Evolutionary conservation across 1,140 invertebrate species (phyloP), one percentile per base, ranked within the genome.

Genomic region (Homarus americanus): DNA sequence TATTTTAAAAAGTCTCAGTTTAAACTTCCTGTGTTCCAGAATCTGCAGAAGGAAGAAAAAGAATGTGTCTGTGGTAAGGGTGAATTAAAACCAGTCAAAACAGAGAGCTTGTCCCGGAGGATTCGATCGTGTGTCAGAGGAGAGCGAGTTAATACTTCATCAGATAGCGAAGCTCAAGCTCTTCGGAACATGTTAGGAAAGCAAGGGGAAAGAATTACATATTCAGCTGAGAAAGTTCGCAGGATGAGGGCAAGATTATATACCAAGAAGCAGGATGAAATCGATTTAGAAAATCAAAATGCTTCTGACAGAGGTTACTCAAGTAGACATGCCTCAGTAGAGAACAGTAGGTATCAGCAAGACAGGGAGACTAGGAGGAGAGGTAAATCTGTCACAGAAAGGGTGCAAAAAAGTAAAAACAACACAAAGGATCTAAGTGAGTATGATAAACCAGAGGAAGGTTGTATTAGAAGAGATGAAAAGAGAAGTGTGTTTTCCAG

Each of bases 401-500:
- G n/a, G 40, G 4, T 66, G n/a, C 7, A 44, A 44, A 80, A 17
- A 58, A 53, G 12, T 58, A 10, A 10, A 32, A 17, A 58, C 32
- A 28, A 80, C 20, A 28, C 28, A 66, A 32, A 28, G n/a, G 28
- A 28, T 12, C 5, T 7, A 7, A 49, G 2, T 66, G 5, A 28
- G 5, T n/a, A 66, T 66, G n/a, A 69, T 9, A 69, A 24, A 28
- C 9, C 12, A 32, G 24, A 69, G 1, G 32, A 24, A 69, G 5
- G 12, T 32, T 24, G 44, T 24, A 4, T 17, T 53, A 28, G 49
- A 32, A 53, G 15, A 53, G 24, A 2, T 73, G 40, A 41, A 20
- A 86, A 66, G 44, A 44, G 20, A 69, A 86, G 83, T 34, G 83
- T 76, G 83, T 86, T 86, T 58, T 86, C 72, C 12, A 86, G 83